These are phyloP conservation scores for Coptodon bakossiorum DNA, from an alignment of 2,113 vertebrate species.

Conservation along the genomic window DNA sequence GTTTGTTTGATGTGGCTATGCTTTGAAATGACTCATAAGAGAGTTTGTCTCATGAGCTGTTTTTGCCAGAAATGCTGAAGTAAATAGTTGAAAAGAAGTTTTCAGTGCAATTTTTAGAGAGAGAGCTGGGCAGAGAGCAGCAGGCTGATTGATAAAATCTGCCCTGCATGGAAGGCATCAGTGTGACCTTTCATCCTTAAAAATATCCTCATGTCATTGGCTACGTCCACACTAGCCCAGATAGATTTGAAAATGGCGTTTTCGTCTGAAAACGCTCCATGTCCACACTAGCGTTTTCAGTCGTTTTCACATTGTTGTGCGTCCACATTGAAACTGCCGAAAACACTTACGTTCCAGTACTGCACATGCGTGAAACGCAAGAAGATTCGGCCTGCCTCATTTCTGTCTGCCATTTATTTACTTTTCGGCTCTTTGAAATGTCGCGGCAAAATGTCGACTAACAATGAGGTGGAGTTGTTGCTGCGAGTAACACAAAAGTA, in stretches of 20 bases:
- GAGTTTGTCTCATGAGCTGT: background rate
- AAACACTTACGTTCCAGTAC: fast-evolving
- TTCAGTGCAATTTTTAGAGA: background rate
- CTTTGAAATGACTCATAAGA: constrained; percentile 40
- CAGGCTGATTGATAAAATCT: background rate
- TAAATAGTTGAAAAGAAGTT: constrained; percentile 16
- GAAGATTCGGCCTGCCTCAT: background rate
- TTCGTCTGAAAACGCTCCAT: fast-evolving
- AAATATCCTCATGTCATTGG: background rate
- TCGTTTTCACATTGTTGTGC: background rate
- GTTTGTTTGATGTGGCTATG: constrained; percentile 36
- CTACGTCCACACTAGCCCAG: background rate
- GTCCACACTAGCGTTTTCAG: background rate
- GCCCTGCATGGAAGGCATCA: background rate
- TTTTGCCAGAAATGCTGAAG: background rate
- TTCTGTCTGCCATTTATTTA: background rate
- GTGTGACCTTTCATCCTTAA: background rate
- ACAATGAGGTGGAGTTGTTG: background rate
- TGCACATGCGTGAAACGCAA: fast-evolving
- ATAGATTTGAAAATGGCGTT: background rate
- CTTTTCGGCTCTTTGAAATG: fast-evolving
- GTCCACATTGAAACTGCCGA: background rate
- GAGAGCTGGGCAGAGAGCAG: background rate
- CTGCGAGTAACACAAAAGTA: background rate
- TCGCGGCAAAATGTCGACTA: background rate